Evolutionary conservation across 2,113 vertebrate genomes (phyloP).

Genomic region (Cheirogaleus medius): DNA sequence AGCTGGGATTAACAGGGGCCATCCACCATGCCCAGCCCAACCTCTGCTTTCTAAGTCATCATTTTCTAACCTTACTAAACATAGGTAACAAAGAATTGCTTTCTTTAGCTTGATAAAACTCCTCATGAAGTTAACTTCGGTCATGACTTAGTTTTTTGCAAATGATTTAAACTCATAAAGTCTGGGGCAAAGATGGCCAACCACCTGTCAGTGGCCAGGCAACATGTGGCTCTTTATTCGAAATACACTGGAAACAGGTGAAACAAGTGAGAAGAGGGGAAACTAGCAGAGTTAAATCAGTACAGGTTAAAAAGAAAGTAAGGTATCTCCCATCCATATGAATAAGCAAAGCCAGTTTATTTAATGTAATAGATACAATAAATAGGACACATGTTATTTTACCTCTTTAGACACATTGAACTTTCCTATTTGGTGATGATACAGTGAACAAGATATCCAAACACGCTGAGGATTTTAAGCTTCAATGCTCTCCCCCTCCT

Average conservation of each 20-base stretch:
- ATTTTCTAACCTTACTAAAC: not conserved
- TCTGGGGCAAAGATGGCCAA: not conserved
- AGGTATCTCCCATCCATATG: not conserved
- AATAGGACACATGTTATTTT: not conserved
- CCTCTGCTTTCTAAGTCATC: not conserved
- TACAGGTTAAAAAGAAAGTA: not conserved
- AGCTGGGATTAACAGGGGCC: no score
- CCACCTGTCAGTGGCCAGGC: not conserved
- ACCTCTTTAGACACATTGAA: not conserved
- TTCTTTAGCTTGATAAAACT: not conserved
- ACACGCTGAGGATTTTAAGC: not conserved
- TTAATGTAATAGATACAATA: not conserved
- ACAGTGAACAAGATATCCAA: not conserved
- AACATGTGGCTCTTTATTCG: not conserved
- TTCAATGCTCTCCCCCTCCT: not conserved
- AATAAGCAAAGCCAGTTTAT: not conserved
- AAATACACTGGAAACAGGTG: not conserved
- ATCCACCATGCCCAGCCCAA: no score
- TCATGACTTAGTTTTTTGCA: not conserved
- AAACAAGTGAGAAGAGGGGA: not conserved
- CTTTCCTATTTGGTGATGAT: not conserved
- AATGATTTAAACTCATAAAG: not conserved
- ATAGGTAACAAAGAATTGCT: slow-evolving; percentile 3
- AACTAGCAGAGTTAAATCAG: not conserved
- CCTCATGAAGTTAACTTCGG: not conserved